Evolutionary conservation across 2,888 invertebrate species (phyloP), one percentile per base, ranked within the genome.

Genomic region (Heliconius sara): DNA sequence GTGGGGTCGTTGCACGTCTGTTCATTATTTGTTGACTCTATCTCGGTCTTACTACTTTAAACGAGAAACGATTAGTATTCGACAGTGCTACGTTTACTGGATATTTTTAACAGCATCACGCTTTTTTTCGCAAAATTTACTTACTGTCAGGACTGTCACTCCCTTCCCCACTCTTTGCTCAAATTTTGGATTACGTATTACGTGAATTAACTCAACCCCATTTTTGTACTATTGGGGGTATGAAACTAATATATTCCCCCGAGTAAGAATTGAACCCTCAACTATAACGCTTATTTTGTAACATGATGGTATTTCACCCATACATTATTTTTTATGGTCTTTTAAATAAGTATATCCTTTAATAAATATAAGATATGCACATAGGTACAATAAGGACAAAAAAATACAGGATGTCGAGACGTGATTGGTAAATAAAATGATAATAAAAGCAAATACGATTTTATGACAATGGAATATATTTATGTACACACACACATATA

Each of bases 1-100:
- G 85, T 83, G 81, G 84, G 91, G 86, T 90, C 90, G 84, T 80
- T 86, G 90, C 85, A 85, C 89, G 83, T 82, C 87, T 84, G 86
- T 84, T 86, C 88, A 88, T 89, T 89, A 85, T 85, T 85, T 84
- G 84, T 85, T 89, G 82, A 80, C 78, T 76, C 83, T 79, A 83
- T 89, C 89, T 79, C 85, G 83, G 52, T 88, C 87, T 67, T 89
- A 88, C 77, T 72, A 39, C 16, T 43, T 39, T 74, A 63, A 39
- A 74, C 60, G 60, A 34, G 57, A 74, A 60, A 60, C 57, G n/a
- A 60, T 60, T 74, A 6, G 68, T 19, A n/a, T 27, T 19, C 63
- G 65, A 63, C 16, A 34, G 22, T 82, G 79, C 87, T 84, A 63
- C 76, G 74, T 39, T n/a, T 39, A 7, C 16, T 60, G 13, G 19